These are phyloP conservation scores for Argyresthia goedartella DNA, from an alignment of 2,888 invertebrate species.

Conservation along the genomic window DNA sequence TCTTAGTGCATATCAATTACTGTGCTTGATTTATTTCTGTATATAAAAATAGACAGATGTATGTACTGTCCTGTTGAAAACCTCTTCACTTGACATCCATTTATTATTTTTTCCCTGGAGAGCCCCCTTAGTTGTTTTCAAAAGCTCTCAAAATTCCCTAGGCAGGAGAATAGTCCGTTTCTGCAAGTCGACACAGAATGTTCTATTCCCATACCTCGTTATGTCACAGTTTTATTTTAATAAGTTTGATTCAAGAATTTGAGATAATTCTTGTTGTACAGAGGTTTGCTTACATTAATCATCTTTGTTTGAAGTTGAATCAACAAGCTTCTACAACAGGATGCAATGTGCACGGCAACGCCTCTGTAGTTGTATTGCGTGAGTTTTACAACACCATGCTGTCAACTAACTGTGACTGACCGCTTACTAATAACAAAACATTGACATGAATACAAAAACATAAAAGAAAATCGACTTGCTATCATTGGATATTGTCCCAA, in stretches of 20 bases:
- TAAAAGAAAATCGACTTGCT: conserved; percentile 16
- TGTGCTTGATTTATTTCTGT: no score
- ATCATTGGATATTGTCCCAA: conserved; percentile 39
- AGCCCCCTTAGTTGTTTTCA: conserved; percentile 33
- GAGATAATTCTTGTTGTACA: background rate
- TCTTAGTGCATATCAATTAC: no score
- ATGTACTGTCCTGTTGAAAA: conserved; percentile 7
- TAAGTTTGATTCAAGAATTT: conserved; percentile 1
- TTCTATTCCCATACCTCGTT: conserved; percentile 42
- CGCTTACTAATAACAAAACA: conserved; percentile 19
- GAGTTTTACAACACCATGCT: background rate
- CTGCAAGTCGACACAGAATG: conserved; percentile 53
- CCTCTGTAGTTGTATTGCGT: no score
- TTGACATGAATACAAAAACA: conserved; percentile 13
- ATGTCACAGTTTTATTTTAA: conserved; percentile 40
- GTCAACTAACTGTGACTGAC: conserved; percentile 22
- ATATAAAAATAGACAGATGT: conserved; percentile 1
- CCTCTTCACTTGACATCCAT: conserved; percentile 68
- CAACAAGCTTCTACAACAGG: no score
- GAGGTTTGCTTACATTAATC: no score
- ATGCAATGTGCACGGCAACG: no score
- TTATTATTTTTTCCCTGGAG: conserved; percentile 43
- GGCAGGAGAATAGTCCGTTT: conserved; percentile 41
- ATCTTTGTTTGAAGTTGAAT: no score
- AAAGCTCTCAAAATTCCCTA: conserved; percentile 43